These are phyloP conservation scores for Aproaerema taeniolella DNA, from an alignment of 2,888 invertebrate genomes.

Conservation along the genomic window DNA sequence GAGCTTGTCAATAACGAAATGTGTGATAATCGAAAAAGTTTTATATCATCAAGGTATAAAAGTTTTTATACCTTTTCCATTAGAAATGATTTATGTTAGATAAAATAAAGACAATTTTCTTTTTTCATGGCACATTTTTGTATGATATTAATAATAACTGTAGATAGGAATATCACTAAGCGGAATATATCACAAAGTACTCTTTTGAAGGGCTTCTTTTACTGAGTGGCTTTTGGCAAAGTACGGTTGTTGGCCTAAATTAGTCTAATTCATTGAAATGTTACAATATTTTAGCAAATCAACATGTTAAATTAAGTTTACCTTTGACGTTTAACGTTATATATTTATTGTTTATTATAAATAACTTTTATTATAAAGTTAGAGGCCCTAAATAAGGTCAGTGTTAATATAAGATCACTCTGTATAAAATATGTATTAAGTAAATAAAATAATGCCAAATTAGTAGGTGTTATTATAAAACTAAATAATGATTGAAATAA, in stretches of 20 bases:
- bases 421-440: constrained; percentile 37
- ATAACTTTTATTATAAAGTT: no score
- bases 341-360: not conserved
- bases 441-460: constrained; percentile 29
- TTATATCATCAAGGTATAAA: constrained; percentile 34
- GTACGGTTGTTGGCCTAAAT: constrained; percentile 5
- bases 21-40: constrained; percentile 63
- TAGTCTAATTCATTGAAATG: not conserved
- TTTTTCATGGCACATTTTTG: constrained; percentile 6
- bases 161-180: constrained; percentile 5
- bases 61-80: constrained; percentile 31
- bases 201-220: no score
- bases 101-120: constrained; percentile 3
- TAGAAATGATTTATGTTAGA: constrained; percentile 24
- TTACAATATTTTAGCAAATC: no score
- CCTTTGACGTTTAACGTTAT: no score
- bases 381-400: no score
- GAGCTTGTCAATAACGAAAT: constrained; percentile 56
- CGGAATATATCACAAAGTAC: not conserved
- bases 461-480: constrained; percentile 29
- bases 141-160: constrained; percentile 1
- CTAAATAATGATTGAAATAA: constrained; percentile 15
- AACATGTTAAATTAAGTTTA: no score
- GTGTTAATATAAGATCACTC: no score
- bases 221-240: no score